Base-by-base conservation (phyloP, 2,888 invertebrate species). In the Scelioninae gen. 1 region DNA sequence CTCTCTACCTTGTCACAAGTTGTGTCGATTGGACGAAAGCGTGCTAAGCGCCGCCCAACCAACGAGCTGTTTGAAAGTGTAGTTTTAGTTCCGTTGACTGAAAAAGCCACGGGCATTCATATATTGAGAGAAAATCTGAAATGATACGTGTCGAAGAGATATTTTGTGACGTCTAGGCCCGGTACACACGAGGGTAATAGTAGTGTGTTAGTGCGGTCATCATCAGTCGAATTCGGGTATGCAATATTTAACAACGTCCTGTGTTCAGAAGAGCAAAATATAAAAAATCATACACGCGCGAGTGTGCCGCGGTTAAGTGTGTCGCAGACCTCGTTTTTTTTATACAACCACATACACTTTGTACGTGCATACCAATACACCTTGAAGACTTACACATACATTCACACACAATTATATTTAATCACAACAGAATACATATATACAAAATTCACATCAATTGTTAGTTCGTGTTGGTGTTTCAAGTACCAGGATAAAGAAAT, bases 61-160 rank as follows among this genome's bases (percentile, higher is more conserved):
- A 89, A 90, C 89, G 90, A 72, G 90, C 89, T 86, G 89, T 90
- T 90, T 88, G 90, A 90, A 90, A 91, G 91, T 91, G 89, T 90
- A 90, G 88, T 90, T 88, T 88, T 91, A 90, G 90, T 91, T 89
- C 87, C 88, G 88, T 88, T 86, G 88, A 88, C 86, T 82, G 87
- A 88, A 90, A 89, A 87, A n/a, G n/a, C n/a, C 85, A 87, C 88
- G 85, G 87, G 90, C 88, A 88, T 79, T 71, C 63, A 81, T 88
- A 88, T 87, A 71, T 90, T 86, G 85, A 88, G 89, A 89, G 88
- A 89, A 88, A 88, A 89, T 89, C 87, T 86, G 84, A 87, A 88
- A 88, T 88, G 88, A 89, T 86, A 89, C 89, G 88, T 88, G 87
- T 89, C 88, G 86, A 85, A 82, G 86, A 85, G 87, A 71, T 88